Percentiles rank a stretch among this genome's conserved stretches.
Evolutionary conservation across 2,888 invertebrate genomes (phyloP).

Genomic region (Dryomyza anilis): DNA sequence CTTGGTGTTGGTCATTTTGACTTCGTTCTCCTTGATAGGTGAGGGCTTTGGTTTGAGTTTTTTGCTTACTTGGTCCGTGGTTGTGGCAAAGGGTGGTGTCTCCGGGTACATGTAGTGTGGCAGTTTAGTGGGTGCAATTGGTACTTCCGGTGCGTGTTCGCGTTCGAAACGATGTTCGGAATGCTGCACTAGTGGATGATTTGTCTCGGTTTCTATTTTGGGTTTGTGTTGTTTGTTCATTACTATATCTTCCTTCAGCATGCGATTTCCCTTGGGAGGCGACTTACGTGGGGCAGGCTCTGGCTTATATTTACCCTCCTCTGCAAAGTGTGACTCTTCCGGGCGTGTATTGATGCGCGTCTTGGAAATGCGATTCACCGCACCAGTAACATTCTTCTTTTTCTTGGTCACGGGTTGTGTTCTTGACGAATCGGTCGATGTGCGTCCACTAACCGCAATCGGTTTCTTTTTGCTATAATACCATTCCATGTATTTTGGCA

Average conservation of each 20-base stretch:
- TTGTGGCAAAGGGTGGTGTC: slow-evolving; percentile 61
- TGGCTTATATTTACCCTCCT: slow-evolving; percentile 61
- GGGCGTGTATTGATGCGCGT: slow-evolving; percentile 51
- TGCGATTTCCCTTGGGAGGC: slow-evolving; percentile 52
- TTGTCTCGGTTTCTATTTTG: slow-evolving; percentile 63
- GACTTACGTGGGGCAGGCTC: slow-evolving; percentile 62
- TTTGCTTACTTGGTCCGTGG: not conserved
- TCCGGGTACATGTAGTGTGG: slow-evolving; percentile 68
- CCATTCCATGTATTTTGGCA: slow-evolving; percentile 80
- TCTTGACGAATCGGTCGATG: slow-evolving; percentile 48
- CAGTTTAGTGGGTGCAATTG: slow-evolving; percentile 66
- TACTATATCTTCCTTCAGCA: slow-evolving; percentile 63
- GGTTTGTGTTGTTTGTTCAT: slow-evolving; percentile 64
- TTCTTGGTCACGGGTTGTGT: slow-evolving; percentile 42
- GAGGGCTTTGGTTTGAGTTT: slow-evolving; percentile 53
- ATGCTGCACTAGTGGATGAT: slow-evolving; percentile 77
- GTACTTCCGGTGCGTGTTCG: slow-evolving; percentile 59
- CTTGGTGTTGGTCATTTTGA: slow-evolving; percentile 55
- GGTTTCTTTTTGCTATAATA: slow-evolving; percentile 68
- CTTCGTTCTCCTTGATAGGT: slow-evolving; percentile 60
- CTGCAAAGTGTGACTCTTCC: slow-evolving; percentile 48
- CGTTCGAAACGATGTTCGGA: slow-evolving; percentile 79
- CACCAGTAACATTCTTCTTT: slow-evolving; percentile 35
- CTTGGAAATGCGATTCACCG: slow-evolving; percentile 51
- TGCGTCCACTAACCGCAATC: slow-evolving; percentile 40